Base-by-base conservation (phyloP, 2,797 vertebrate species). In the Myotis pilosus region DNA sequence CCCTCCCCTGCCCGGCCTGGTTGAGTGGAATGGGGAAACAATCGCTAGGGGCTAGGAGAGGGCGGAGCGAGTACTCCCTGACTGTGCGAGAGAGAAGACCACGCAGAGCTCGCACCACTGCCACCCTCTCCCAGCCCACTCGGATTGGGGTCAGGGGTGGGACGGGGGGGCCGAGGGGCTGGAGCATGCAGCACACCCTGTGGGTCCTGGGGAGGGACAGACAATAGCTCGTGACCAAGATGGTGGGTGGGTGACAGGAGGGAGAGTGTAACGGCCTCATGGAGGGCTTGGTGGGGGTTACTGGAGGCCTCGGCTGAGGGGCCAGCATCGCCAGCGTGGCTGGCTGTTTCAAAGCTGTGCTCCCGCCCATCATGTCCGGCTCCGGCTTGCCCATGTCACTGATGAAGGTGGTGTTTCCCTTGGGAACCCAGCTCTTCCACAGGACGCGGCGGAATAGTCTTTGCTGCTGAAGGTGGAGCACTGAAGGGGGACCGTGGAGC, bases 381-480 rank as follows among this genome's bases (percentile, higher is more conserved):
- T 99, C 99, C 85, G 99, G 98, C 98, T 99, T 99, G 97, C 98
- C 98, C 0, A 98, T 97, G 72, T 99, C 99, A 0, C 99, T 98
- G 75, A 99, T 99, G 98, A 99, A 99, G 96, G 98, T 98, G 8
- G 98, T 98, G 97, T 99, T 99, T 68, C 99, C 98, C 96, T 99
- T 99, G 92, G 99, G 99, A 96, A 99, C 99, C 99, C 99, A 99
- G 98, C 99, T 99, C 98, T 99, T 99, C 4, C 99, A 99, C 88
- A 99, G 99, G 15, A 99, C 99, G 0, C 99, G 99, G 4, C 99
- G 98, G 36, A 51, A 17, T 17, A 51, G 49, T 51, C 17, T 51
- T 51, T 51, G 16, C 49, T 51, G 49, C 49, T 51, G 49, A 51
- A 41, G 7, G 41, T 41, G 41, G 41, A 51, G 49, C 49, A 51